Conservation (phyloP, 1,140 invertebrate genomes). For the Heliconius congener region DNA sequence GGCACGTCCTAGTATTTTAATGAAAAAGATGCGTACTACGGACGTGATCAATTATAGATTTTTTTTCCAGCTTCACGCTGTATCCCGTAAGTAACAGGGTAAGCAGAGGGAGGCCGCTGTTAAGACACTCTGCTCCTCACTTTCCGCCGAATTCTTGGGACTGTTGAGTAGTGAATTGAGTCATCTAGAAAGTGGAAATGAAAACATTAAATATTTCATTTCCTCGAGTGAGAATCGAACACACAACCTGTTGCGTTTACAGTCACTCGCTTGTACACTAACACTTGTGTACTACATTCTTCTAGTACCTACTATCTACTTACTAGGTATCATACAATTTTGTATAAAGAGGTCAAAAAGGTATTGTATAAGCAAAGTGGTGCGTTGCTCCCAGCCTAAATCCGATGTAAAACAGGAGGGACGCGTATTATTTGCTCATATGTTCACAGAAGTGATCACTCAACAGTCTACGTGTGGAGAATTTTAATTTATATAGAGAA, state of each 20-base stretch:
- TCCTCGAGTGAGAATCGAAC: not conserved
- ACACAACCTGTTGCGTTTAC: not conserved
- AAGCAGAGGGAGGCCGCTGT: not conserved
- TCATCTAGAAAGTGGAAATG: not conserved
- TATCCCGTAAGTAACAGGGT: not conserved
- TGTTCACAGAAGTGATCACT: constrained; percentile 50
- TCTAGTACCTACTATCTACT: not conserved
- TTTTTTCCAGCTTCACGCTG: not conserved
- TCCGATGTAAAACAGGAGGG: constrained; percentile 51
- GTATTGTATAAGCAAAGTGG: constrained; percentile 28
- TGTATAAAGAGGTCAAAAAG: constrained; percentile 14
- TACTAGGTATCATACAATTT: not conserved
- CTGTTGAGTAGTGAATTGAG: no score
- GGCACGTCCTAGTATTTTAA: no score
- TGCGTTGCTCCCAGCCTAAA: constrained; percentile 56
- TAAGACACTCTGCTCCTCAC: not conserved
- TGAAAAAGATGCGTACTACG: no score
- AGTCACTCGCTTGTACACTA: not conserved
- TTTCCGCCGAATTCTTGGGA: not conserved
- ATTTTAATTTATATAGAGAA: not conserved
- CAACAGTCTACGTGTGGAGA: not conserved
- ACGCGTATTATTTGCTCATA: constrained; percentile 58
- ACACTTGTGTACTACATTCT: not conserved
- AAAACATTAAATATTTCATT: not conserved
- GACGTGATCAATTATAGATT: not conserved